phyloP scores from a whole-genome alignment of 2,888 invertebrate genomes.

The Volucella bombylans region DNA sequence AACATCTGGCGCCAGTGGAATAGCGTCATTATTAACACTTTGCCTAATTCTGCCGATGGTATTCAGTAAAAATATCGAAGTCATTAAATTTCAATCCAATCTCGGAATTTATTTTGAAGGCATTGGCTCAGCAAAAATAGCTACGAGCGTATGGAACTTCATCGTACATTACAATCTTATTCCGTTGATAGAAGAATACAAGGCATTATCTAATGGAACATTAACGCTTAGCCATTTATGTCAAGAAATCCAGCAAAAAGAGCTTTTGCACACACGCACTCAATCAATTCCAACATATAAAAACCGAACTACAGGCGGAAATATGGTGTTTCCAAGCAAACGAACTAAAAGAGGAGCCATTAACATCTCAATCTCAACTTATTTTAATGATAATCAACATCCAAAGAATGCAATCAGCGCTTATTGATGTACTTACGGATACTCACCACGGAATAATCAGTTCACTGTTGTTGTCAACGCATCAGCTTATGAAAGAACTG shows the following conservation, averaged over 20 bases:
- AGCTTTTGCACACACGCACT: slow-evolving; percentile 1
- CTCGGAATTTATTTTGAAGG: slow-evolving; percentile 55
- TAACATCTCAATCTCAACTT: too few relatives aligned
- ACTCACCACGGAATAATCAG: too few relatives aligned
- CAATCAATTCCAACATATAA: slow-evolving; percentile 19
- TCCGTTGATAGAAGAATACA: slow-evolving; percentile 33
- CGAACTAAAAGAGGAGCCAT: slow-evolving; percentile 31
- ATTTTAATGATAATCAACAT: too few relatives aligned
- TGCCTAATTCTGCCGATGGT: slow-evolving; percentile 13
- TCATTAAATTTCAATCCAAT: slow-evolving; percentile 34
- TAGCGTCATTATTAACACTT: slow-evolving; percentile 10
- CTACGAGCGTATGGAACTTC: slow-evolving; percentile 53
- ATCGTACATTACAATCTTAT: slow-evolving; percentile 50
- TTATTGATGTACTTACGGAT: too few relatives aligned
- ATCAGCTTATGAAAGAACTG: too few relatives aligned
- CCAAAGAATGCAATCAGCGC: too few relatives aligned
- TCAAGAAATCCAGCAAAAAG: background rate
- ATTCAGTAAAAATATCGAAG: slow-evolving; percentile 10
- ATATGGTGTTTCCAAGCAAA: background rate
- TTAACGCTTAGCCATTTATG: slow-evolving; percentile 18
- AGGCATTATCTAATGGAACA: slow-evolving; percentile 20
- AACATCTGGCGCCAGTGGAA: background rate
- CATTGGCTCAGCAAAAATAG: slow-evolving; percentile 43
- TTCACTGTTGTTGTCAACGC: too few relatives aligned
- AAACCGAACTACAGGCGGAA: slow-evolving; percentile 5